Evolutionary conservation across 2,888 invertebrate species (phyloP), one percentile per base, ranked within the genome.

Genomic region (Agrotis segetum): DNA sequence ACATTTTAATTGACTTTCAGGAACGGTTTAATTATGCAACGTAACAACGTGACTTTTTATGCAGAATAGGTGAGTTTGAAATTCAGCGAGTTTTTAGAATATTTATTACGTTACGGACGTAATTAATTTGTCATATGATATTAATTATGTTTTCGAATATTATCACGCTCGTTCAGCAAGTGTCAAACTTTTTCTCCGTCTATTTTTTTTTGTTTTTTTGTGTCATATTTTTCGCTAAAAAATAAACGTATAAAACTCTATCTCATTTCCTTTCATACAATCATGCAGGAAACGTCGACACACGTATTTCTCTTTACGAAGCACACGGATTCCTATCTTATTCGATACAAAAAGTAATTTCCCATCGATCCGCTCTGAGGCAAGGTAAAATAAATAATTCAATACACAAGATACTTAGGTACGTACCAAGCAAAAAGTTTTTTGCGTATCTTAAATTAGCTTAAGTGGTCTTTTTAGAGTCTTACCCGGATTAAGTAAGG

Each of bases 381-480:
- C 61, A 46, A 69, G 47, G 19, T 82, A 67, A 82, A 71, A 77
- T 83, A 85, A 82, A 85, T 84, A 80, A 83, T 84, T 83, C 83
- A 83, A 77, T 82, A 77, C 69, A 61, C 77, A 63, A 72, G 70
- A 67, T 79, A 65, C 82, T 69, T 65, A 73, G n/a, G n/a, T n/a
- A n/a, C 66, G 61, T 74, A 55, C 56, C 52, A 50, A 59, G 62
- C 63, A 71, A 75, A 82, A 84, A 69, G 46, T 49, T 74, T 82
- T 83, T 70, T 75, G 71, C 70, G 70, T 67, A 63, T 71, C 74
- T 74, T 79, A 84, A 84, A 85, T 83, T 76, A 80, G 74, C 78
- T 78, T 85, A 84, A 84, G 83, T 85, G 85, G 78, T 69, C 50
- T 80, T 82, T 83, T 84, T 80, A 74, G 68, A 74, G 71, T 62